phyloP scores from a whole-genome alignment of 2,888 invertebrate species.

The Digitonthophagus gazella region DNA sequence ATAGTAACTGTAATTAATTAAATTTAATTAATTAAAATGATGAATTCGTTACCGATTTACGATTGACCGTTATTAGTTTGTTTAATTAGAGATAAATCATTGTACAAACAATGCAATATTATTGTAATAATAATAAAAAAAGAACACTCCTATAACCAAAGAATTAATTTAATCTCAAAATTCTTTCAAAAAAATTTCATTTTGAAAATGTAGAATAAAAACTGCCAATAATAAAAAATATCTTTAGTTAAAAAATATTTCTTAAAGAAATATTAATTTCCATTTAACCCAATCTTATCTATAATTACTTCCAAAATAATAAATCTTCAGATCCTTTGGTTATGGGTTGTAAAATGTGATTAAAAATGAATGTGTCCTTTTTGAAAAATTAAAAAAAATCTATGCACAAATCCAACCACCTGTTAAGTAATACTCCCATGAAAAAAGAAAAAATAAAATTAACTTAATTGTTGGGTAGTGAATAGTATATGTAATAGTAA shows the following conservation, averaged over 20 bases:
- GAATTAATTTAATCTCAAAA: too few relatives aligned
- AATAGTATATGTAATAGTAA: slow-evolving; percentile 5
- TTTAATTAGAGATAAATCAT: slow-evolving; percentile 40
- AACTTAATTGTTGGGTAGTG: slow-evolving; percentile 13
- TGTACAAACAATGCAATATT: slow-evolving; percentile 57
- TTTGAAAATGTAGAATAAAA: neutral
- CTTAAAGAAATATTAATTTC: too few relatives aligned
- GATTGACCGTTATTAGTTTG: slow-evolving; percentile 36
- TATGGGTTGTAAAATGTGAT: slow-evolving; percentile 47
- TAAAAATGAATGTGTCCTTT: slow-evolving; percentile 49
- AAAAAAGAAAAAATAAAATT: too few relatives aligned
- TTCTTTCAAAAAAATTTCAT: slow-evolving; percentile 9
- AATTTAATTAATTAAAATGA: neutral
- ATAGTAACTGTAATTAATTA: slow-evolving; percentile 14
- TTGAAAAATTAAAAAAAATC: slow-evolving; percentile 39
- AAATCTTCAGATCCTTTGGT: slow-evolving; percentile 36
- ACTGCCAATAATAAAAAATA: neutral
- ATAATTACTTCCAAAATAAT: too few relatives aligned
- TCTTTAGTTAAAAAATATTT: too few relatives aligned
- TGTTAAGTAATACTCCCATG: neutral
- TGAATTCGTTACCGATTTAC: neutral
- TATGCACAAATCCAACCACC: slow-evolving; percentile 27
- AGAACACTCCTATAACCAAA: slow-evolving; percentile 46
- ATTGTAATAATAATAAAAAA: slow-evolving; percentile 39
- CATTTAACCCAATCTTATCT: too few relatives aligned